A percentile compares a stretch with the other conserved stretches of the same genome.
Evolutionary conservation across 2,797 vertebrate species (phyloP).

Genomic region (Dromococcyx pavoninus): DNA sequence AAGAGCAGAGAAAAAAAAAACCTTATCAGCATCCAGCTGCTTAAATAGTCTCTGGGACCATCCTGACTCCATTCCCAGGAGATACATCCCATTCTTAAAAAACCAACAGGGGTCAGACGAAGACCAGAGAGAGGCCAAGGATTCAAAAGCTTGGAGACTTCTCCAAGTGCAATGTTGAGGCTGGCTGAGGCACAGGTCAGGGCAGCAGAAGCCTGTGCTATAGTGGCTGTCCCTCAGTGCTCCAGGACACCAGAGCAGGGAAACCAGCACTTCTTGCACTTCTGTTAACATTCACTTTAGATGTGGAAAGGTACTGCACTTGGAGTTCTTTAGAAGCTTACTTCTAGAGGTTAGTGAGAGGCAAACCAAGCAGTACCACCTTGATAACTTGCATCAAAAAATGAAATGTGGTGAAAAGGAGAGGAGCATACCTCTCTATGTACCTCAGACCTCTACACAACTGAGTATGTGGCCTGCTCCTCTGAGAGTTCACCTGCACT

Average conservation of each 20-base stretch:
- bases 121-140: background rate
- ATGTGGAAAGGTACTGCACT: background rate
- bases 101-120: background rate
- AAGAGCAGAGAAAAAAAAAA: conserved; percentile 17
- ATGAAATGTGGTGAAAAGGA: background rate
- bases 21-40: background rate
- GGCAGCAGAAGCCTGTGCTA: too few relatives aligned
- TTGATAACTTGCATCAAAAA: background rate
- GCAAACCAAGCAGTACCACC: background rate
- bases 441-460: background rate
- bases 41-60: background rate
- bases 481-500: background rate
- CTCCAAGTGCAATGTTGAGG: background rate
- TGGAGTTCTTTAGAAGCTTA: background rate
- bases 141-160: background rate
- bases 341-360: background rate
- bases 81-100: background rate
- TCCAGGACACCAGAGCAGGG: background rate
- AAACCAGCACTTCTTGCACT: background rate
- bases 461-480: background rate
- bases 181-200: background rate
- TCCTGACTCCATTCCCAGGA: background rate
- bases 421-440: background rate
- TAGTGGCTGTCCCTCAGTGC: too few relatives aligned
- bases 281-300: background rate